Conservation (phyloP, 2,113 vertebrate genomes). For the Peromyscus maniculatus region DNA sequence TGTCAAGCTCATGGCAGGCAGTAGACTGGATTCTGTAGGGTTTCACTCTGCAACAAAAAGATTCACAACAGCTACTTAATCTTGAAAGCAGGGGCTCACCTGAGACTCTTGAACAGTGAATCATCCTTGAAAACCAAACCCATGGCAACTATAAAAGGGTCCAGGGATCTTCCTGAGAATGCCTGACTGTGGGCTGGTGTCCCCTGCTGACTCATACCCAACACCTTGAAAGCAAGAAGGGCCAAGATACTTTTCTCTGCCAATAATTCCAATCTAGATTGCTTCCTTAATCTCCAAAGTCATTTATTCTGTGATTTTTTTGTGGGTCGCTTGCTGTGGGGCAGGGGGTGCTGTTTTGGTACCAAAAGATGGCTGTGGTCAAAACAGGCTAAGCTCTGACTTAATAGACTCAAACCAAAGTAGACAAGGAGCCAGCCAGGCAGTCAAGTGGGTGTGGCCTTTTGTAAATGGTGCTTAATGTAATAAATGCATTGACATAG, state of each 20-base stretch:
- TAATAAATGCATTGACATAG: background rate
- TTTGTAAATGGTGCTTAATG: background rate
- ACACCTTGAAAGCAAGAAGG: background rate
- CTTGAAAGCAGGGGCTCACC: background rate
- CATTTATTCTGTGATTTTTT: background rate
- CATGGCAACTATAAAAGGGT: background rate
- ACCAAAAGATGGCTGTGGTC: background rate
- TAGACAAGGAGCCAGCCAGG: background rate
- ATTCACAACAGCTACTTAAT: background rate
- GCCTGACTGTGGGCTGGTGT: background rate
- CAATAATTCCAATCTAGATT: background rate
- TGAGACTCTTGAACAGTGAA: background rate
- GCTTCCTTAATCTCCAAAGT: background rate
- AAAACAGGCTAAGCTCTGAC: background rate
- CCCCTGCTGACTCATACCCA: too few species aligned
- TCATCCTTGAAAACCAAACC: background rate
- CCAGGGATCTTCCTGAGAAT: background rate
- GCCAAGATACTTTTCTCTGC: background rate
- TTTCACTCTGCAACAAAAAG: background rate
- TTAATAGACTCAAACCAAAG: background rate
- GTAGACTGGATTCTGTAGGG: background rate
- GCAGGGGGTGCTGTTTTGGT: background rate
- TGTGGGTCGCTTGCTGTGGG: background rate
- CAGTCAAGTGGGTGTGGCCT: background rate
- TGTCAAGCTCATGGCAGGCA: background rate